phyloP scores from a whole-genome alignment of 2,113 vertebrate species.

The Phyllostomus discolor region DNA sequence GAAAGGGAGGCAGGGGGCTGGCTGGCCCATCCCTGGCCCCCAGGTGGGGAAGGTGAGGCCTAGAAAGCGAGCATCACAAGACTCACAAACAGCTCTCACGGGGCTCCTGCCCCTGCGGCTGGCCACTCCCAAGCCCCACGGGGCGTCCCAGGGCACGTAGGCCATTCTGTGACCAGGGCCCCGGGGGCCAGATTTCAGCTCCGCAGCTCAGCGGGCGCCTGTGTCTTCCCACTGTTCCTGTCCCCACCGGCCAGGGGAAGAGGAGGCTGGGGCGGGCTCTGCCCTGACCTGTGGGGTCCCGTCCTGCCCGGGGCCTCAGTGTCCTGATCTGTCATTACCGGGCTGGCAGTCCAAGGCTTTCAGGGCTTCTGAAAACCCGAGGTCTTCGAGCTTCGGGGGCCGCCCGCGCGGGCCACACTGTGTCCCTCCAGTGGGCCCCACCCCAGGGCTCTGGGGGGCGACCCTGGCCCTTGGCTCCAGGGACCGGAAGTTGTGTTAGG shows the following conservation, averaged over 20 bases:
- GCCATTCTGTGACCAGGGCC: neutral
- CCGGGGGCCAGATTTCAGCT: neutral
- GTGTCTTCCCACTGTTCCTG: neutral
- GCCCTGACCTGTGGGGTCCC: neutral
- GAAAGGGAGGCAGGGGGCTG: neutral
- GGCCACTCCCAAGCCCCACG: neutral
- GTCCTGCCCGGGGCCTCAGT: neutral
- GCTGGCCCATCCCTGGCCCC: neutral
- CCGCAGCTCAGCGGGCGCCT: neutral
- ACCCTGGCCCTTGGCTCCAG: constrained; percentile 21
- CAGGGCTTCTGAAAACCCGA: neutral
- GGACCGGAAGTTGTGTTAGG: constrained; percentile 62
- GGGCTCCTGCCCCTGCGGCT: neutral
- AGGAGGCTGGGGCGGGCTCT: neutral
- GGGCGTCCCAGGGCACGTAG: neutral
- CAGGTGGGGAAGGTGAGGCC: neutral
- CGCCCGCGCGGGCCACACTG: neutral
- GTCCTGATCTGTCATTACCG: neutral
- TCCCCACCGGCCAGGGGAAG: neutral
- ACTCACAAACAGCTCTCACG: neutral
- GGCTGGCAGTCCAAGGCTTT: neutral
- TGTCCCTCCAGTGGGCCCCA: neutral
- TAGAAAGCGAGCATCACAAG: neutral
- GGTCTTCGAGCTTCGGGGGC: neutral
- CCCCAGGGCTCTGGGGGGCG: neutral